Percentiles rank a stretch among this genome's conserved stretches.
Conservation (phyloP, 2,797 vertebrate genomes). For the Fistularia commersonii region DNA sequence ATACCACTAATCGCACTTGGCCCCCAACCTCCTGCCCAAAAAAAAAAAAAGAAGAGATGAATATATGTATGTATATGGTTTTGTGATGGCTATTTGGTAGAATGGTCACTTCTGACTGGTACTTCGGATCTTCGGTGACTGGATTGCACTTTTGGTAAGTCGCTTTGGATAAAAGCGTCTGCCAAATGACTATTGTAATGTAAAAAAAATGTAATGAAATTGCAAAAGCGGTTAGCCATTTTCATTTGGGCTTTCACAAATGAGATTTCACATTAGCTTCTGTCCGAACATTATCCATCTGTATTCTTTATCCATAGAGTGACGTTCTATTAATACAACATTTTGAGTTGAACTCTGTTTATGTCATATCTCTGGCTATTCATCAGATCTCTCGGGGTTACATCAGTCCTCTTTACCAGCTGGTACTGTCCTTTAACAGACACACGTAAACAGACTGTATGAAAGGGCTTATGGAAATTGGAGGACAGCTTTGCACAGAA, state of each 20-base stretch:
- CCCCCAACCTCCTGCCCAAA: too few relatives aligned
- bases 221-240: not conserved
- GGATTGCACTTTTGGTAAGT: too few relatives aligned
- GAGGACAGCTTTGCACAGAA: too few relatives aligned
- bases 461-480: too few relatives aligned
- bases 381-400: constrained; percentile 1
- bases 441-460: constrained; percentile 6
- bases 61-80: too few relatives aligned
- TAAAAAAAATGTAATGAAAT: not conserved
- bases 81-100: too few relatives aligned
- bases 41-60: too few relatives aligned
- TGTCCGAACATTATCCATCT: not conserved
- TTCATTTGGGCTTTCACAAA: not conserved
- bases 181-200: too few relatives aligned
- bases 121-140: too few relatives aligned
- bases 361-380: constrained; percentile 7
- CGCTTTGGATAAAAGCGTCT: too few relatives aligned
- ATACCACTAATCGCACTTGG: too few relatives aligned
- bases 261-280: not conserved
- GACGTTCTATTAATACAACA: not conserved
- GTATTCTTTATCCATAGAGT: not conserved
- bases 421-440: constrained; percentile 8
- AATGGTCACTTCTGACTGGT: too few relatives aligned
- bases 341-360: not conserved
- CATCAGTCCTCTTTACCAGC: constrained; percentile 10